Evolutionary conservation across 2,113 vertebrate genomes (phyloP), one percentile per base, ranked within the genome.

Genomic region (Phrynocephalus versicolor): DNA sequence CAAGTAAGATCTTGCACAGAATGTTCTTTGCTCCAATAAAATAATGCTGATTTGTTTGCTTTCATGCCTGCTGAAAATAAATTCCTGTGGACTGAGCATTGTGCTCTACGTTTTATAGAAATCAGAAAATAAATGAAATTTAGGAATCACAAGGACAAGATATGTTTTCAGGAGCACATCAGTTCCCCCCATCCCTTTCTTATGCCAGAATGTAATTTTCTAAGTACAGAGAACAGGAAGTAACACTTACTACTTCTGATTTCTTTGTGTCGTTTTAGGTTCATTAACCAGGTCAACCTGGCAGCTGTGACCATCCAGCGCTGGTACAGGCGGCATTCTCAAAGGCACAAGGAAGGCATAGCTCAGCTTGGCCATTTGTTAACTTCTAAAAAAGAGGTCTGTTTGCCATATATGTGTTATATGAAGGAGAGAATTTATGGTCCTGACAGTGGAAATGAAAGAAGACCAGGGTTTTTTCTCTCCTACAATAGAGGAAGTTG

Each of bases 281-380:
- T 97, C 70, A 98, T 99, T 90, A 96, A 97, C 94, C 97, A 96
- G 94, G 98, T 99, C 90, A 99, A 97, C 94, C 93, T 94, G 60
- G 98, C 98, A 0, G 98, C 97, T 0, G 86, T 99, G 83, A 97
- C 96, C 83, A 99, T 99, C 93, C 98, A 99, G 95, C 97, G 97
- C 81, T 99, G 98, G 98, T 99, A 97, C 95, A 94, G 98, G 5
- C 95, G 39, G 7, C 97, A 97, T 35, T 73, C 88, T 0, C 94
- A 92, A 74, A 94, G 89, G 33, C 96, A 58, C 39, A 90, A 41
- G 58, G 87, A 89, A 0, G 94, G 95, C 1, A 93, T 97, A 0
- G 91, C 94, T 0, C 89, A 88, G 1, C 94, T 98, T 78, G 94
- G 87, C 27, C 94, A 75, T 23, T 85, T 98, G 80, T 92, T 97